These are phyloP conservation scores for Drosophila formosana DNA, from an alignment of 2,888 invertebrate genomes.

Conservation along the genomic window DNA sequence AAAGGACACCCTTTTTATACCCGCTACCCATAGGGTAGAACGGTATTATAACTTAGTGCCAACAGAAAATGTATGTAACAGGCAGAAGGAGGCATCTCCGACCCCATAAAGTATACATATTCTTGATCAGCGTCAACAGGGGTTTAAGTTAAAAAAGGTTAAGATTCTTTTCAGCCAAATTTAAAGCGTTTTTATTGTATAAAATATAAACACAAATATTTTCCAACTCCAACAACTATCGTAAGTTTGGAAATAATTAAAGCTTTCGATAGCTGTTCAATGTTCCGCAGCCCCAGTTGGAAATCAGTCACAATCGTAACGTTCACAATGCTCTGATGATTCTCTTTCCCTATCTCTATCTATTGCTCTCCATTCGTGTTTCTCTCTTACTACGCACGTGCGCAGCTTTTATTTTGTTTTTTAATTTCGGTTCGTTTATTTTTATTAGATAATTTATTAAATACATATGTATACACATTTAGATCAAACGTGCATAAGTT, in stretches of 20 bases:
- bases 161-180: no score
- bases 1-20: no score
- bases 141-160: no score
- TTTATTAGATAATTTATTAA: neutral
- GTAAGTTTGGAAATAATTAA: neutral
- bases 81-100: no score
- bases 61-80: no score
- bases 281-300: slow-evolving; percentile 17
- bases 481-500: neutral
- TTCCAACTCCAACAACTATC: neutral
- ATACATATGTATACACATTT: neutral
- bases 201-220: no score
- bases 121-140: no score
- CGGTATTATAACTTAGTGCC: no score
- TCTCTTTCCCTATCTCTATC: slow-evolving; percentile 5
- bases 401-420: slow-evolving; percentile 42
- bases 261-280: slow-evolving; percentile 37
- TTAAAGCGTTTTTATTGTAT: no score
- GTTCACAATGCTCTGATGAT: slow-evolving; percentile 7
- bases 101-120: no score
- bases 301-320: slow-evolving; percentile 7
- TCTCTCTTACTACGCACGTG: slow-evolving; percentile 57
- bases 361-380: slow-evolving; percentile 1
- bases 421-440: slow-evolving; percentile 57
- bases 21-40: no score